Conservation (phyloP, 2,113 vertebrate genomes). For the Oryzias celebensis region DNA sequence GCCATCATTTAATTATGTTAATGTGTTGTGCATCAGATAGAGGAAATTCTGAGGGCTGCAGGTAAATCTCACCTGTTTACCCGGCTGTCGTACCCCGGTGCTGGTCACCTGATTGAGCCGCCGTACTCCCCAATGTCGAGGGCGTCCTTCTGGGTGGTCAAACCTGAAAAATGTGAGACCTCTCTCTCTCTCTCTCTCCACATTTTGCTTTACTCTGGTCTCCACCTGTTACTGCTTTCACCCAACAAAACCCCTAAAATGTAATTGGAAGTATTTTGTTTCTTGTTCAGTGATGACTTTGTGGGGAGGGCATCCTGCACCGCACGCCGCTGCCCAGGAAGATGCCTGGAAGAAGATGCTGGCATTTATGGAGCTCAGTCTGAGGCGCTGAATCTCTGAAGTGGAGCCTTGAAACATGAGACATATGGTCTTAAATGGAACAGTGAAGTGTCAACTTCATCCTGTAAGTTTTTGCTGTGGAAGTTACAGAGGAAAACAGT, state of each 20-base stretch:
- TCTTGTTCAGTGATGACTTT: conserved; percentile 49
- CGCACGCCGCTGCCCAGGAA: conserved; percentile 69
- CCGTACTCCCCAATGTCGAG: conserved; percentile 61
- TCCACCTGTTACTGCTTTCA: background rate
- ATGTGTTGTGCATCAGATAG: conserved; percentile 54
- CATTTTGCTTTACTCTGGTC: background rate
- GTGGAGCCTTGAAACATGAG: background rate
- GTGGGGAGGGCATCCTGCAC: conserved; percentile 64
- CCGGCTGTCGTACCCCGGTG: conserved; percentile 63
- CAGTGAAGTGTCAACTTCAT: background rate
- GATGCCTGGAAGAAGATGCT: conserved; percentile 70
- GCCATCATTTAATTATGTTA: background rate
- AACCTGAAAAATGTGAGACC: conserved; percentile 58
- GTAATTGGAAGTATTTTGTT: background rate
- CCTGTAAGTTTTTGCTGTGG: background rate
- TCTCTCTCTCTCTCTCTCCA: background rate
- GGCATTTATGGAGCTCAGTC: conserved; percentile 54
- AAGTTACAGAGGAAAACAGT: too few relatives aligned
- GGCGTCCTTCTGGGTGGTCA: conserved; percentile 29
- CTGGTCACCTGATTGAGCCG: conserved; percentile 76
- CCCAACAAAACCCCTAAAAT: background rate
- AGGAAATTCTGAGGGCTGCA: conserved; percentile 49
- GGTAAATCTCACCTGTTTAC: conserved; percentile 70
- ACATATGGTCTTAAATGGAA: background rate
- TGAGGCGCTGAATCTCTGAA: conserved; percentile 26